Evolutionary conservation across 2,113 vertebrate species (phyloP).

Genomic region (Elachura formosa): DNA sequence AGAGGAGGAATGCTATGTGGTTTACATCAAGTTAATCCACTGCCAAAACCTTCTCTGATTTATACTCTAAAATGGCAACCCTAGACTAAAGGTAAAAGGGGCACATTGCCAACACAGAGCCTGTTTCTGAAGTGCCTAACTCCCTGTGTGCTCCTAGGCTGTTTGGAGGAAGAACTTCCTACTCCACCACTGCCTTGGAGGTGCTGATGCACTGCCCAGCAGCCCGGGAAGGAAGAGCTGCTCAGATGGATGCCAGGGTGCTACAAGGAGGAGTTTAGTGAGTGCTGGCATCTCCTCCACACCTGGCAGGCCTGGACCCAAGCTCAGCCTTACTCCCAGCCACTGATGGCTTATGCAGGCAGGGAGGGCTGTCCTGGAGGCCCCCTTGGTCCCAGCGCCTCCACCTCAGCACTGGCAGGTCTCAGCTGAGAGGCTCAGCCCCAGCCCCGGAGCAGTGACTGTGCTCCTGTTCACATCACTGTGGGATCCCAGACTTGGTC

Average conservation of each 20-base stretch:
- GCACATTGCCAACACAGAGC: background rate
- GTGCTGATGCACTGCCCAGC: rapidly evolving
- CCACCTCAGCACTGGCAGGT: rapidly evolving
- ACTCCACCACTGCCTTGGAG: background rate
- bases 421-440: background rate
- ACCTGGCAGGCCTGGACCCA: rapidly evolving
- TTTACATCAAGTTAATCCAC: slow-evolving; percentile 48
- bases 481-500: background rate
- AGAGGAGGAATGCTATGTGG: slow-evolving; percentile 11
- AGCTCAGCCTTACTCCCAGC: background rate
- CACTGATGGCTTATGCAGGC: rapidly evolving
- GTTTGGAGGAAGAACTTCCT: background rate
- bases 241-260: background rate
- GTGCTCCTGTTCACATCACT: background rate
- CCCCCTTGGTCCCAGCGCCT: background rate
- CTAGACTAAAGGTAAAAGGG: slow-evolving; percentile 24
- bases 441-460: rapidly evolving
- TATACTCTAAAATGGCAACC: slow-evolving; percentile 1
- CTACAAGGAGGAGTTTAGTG: rapidly evolving
- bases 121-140: background rate
- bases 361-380: background rate
- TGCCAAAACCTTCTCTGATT: slow-evolving; percentile 47
- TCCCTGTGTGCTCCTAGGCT: background rate
- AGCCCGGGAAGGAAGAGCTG: background rate
- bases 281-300: background rate